These are phyloP conservation scores for Malacoctenus gilli DNA, from an alignment of 2,797 vertebrate genomes.

Conservation along the genomic window DNA sequence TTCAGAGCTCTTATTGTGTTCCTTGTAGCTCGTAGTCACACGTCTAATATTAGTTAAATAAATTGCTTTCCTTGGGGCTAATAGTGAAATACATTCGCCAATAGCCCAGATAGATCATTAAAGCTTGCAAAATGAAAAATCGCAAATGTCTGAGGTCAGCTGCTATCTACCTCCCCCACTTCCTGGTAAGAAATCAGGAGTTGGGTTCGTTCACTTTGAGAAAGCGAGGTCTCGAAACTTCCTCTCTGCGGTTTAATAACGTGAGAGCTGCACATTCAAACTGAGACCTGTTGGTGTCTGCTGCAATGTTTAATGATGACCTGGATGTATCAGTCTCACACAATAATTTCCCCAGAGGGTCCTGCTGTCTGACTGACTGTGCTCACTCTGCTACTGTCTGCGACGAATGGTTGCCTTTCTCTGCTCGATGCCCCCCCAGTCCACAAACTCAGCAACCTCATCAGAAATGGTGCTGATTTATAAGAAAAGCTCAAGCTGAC, in stretches of 20 bases:
- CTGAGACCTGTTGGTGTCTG: conserved; percentile 44
- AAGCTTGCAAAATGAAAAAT: neutral
- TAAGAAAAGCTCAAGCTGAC: neutral
- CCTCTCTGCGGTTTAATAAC: conserved; percentile 9
- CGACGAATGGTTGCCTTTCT: conserved; percentile 7
- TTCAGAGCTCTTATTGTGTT: too few relatives aligned
- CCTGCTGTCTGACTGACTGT: neutral
- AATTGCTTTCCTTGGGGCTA: too few relatives aligned
- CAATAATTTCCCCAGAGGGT: conserved; percentile 35
- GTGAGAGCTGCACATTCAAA: neutral
- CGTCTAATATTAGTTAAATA: too few relatives aligned
- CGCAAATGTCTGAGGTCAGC: neutral
- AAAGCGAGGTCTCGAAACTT: conserved; percentile 38
- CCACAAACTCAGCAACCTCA: neutral
- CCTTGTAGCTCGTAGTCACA: too few relatives aligned
- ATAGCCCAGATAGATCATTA: too few relatives aligned
- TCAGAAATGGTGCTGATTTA: neutral
- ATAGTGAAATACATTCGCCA: too few relatives aligned
- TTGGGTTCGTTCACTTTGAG: conserved; percentile 1
- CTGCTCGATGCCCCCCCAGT: neutral
- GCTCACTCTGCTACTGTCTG: conserved; percentile 1
- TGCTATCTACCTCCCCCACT: conserved; percentile 20
- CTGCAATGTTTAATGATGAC: conserved; percentile 67
- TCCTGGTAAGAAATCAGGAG: conserved; percentile 46
- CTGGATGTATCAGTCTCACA: conserved; percentile 29